phyloP scores from a whole-genome alignment of 2,888 invertebrate genomes.

The Hyppa rectilinea region DNA sequence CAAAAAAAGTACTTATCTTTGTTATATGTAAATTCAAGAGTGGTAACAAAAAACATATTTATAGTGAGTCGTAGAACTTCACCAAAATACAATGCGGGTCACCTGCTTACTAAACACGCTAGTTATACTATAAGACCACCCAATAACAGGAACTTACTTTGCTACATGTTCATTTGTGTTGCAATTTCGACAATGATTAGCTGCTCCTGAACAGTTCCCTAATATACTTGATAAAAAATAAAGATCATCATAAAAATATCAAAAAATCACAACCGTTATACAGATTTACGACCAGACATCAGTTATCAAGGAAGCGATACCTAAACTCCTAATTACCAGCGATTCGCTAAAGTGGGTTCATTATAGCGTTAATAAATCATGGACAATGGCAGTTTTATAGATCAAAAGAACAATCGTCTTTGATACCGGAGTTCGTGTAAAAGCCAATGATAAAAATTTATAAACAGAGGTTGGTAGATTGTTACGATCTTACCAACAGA shows the following conservation, averaged over 20 bases:
- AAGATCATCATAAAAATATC: not conserved
- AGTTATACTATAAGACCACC: too few species aligned
- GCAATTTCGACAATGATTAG: not conserved
- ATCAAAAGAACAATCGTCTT: constrained; percentile 70
- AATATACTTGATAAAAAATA: not conserved
- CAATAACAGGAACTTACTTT: too few species aligned
- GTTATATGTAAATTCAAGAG: too few species aligned
- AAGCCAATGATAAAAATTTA: constrained; percentile 68
- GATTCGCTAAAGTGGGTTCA: constrained; percentile 48
- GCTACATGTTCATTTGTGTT: too few species aligned
- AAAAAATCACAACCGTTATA: constrained; percentile 30
- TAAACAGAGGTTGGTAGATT: constrained; percentile 43
- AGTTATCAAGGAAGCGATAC: constrained; percentile 44
- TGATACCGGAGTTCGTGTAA: constrained; percentile 66
- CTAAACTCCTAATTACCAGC: constrained; percentile 50
- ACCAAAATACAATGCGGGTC: not conserved
- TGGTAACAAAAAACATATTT: not conserved
- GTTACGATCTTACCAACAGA: constrained; percentile 29
- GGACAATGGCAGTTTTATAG: constrained; percentile 68
- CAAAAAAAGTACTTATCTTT: too few species aligned
- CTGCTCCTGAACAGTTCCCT: not conserved
- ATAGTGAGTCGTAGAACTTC: not conserved
- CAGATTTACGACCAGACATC: constrained; percentile 39
- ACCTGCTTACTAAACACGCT: not conserved
- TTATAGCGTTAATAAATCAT: constrained; percentile 63